These are phyloP conservation scores for Limosa lapponica DNA, from an alignment of 2,797 vertebrate species.

Conservation along the genomic window DNA sequence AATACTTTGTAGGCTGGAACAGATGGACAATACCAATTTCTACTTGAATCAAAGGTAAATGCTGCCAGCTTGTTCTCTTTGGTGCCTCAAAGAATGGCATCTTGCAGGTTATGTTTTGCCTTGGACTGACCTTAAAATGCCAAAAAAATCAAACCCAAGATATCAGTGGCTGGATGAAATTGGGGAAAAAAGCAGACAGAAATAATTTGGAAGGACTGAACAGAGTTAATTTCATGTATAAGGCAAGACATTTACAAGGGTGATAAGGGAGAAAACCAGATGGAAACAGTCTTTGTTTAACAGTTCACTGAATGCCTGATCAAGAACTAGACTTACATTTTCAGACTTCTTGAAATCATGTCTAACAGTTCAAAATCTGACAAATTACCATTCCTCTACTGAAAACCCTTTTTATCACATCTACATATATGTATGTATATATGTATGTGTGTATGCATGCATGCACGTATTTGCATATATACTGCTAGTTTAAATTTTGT, in stretches of 20 bases:
- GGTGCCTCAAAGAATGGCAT: not conserved
- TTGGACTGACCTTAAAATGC: not conserved
- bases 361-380: not conserved
- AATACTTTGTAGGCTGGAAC: not conserved
- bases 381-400: not conserved
- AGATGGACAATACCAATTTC: not conserved
- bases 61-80: not conserved
- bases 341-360: not conserved
- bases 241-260: not conserved
- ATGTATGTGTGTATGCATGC: not conserved
- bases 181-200: not conserved
- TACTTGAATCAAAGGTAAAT: not conserved
- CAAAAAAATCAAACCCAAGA: not conserved
- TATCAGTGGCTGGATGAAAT: accelerated
- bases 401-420: not conserved
- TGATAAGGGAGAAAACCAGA: accelerated
- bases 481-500: constrained; percentile 31
- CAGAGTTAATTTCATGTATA: not conserved
- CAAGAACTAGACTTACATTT: not conserved
- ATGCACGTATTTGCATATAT: not conserved
- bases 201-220: not conserved
- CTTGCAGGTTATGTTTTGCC: not conserved
- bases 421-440: not conserved
- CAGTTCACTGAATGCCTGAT: not conserved
- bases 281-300: not conserved